Percentiles rank a stretch among this genome's conserved stretches.
Conservation (phyloP, 2,113 vertebrate species). For the Lepus timidus region DNA sequence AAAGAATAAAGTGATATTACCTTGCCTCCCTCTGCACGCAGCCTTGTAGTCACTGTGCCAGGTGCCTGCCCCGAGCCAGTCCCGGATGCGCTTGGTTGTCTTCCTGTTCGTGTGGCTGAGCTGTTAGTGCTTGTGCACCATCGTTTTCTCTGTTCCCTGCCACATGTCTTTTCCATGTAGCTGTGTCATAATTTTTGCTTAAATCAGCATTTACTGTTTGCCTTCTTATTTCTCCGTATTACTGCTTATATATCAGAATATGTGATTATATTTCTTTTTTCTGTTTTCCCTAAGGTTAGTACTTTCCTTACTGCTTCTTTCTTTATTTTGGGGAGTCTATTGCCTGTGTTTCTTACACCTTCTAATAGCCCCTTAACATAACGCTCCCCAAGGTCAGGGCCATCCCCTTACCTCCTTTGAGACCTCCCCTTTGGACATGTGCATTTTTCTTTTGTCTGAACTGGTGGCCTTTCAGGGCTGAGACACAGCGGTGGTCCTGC, state of each 20-base stretch:
- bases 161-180: not conserved
- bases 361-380: not conserved
- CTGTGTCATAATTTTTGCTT: conserved; percentile 43
- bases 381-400: not conserved
- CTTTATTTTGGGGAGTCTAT: not conserved
- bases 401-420: not conserved
- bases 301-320: not conserved
- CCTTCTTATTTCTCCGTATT: not conserved
- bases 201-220: not conserved
- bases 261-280: conserved; percentile 11
- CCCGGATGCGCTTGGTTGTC: not conserved
- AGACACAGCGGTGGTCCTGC: not conserved
- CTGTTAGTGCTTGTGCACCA: not conserved
- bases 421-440: not conserved
- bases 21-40: too few relatives aligned
- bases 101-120: not conserved
- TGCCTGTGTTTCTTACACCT: not conserved
- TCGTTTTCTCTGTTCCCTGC: not conserved
- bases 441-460: not conserved
- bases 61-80: not conserved
- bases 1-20: too few relatives aligned
- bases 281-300: not conserved
- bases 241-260: not conserved
- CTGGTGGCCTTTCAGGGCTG: not conserved
- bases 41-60: too few relatives aligned